These are phyloP conservation scores for Thalassarche chlororhynchos DNA, from an alignment of 2,113 vertebrate genomes.

Conservation along the genomic window DNA sequence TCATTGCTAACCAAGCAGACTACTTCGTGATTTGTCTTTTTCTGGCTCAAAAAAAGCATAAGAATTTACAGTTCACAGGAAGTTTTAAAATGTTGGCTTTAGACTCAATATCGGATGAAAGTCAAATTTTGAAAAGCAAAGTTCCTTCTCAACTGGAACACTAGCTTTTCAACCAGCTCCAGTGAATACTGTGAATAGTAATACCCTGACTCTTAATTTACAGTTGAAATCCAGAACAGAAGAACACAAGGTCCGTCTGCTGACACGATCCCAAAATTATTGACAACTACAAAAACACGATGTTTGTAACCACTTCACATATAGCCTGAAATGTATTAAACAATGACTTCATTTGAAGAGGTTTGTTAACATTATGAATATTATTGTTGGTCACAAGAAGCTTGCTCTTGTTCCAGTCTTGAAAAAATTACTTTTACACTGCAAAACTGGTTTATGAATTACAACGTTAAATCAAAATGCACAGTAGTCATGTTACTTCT, in stretches of 20 bases:
- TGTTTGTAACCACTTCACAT: conserved; percentile 20
- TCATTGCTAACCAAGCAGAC: neutral
- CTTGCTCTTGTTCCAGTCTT: conserved; percentile 28
- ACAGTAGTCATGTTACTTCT: conserved; percentile 23
- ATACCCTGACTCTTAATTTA: neutral
- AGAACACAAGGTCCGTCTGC: neutral
- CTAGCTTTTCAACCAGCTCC: neutral
- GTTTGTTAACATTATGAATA: conserved; percentile 35
- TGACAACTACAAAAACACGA: neutral
- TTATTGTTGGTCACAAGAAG: conserved; percentile 40
- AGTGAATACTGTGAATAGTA: neutral
- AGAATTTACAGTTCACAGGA: neutral
- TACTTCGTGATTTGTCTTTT: neutral
- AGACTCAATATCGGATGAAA: neutral
- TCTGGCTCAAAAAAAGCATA: neutral
- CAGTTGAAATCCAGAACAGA: neutral
- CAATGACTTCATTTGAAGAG: conserved; percentile 48
- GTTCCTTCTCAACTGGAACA: neutral
- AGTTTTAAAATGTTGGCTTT: neutral
- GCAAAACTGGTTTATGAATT: conserved; percentile 2
- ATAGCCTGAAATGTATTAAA: conserved; percentile 29
- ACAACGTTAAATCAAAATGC: conserved; percentile 16
- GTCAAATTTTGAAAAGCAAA: neutral
- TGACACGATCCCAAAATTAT: neutral
- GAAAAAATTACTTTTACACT: conserved; percentile 26